Conservation (phyloP, 1,140 invertebrate genomes). For the Chelonus insularis region DNA sequence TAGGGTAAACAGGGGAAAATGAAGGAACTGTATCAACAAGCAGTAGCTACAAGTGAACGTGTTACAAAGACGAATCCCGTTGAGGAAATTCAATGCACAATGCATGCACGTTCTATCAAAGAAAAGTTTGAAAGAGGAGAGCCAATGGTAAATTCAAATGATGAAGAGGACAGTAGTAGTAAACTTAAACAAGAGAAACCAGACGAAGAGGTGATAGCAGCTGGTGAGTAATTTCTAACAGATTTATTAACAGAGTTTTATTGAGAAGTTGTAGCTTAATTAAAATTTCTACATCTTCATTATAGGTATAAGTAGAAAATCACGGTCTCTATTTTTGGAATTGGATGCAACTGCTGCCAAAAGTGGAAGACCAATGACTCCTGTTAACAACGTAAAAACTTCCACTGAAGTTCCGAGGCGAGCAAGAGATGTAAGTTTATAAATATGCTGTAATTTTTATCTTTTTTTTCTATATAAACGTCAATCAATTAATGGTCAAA, state of each 20-base stretch:
- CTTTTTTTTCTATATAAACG: background rate
- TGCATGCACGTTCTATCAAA: conserved; percentile 73
- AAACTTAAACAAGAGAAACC: conserved; percentile 65
- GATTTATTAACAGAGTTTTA: background rate
- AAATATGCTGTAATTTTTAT: background rate
- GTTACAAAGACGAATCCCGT: conserved; percentile 63
- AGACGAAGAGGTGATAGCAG: conserved; percentile 80
- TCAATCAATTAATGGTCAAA: background rate
- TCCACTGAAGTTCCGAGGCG: conserved; percentile 58
- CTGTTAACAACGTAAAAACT: conserved; percentile 53
- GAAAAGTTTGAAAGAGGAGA: conserved; percentile 84
- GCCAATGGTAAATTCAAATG: conserved; percentile 62
- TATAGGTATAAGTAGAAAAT: conserved; percentile 82
- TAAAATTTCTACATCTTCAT: conserved; percentile 11
- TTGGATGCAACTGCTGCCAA: conserved; percentile 73
- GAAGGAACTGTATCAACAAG: conserved; percentile 90
- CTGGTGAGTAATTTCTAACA: conserved; percentile 63
- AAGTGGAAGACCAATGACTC: conserved; percentile 53
- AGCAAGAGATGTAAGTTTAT: conserved; percentile 63
- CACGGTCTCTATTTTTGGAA: conserved; percentile 82
- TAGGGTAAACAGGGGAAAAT: conserved; percentile 87
- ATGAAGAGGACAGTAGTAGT: conserved; percentile 53
- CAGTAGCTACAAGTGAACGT: conserved; percentile 77
- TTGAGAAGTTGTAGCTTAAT: background rate
- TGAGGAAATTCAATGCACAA: conserved; percentile 67